Conservation (phyloP, 1,140 invertebrate genomes). For the Atta colombica region DNA sequence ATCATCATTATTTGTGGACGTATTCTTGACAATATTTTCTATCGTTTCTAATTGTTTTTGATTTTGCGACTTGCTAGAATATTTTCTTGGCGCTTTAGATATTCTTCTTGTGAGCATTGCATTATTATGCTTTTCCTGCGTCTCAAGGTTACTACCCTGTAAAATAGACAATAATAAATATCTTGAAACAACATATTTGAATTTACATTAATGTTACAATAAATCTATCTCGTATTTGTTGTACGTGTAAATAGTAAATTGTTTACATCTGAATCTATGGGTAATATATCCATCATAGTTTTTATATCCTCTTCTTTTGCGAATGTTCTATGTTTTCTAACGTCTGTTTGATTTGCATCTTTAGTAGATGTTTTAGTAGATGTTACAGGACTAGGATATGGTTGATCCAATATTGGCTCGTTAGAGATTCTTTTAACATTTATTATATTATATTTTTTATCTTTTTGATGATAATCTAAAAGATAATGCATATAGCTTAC, state of each 20-base stretch:
- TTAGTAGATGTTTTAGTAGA: slow-evolving; percentile 53
- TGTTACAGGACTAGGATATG: slow-evolving; percentile 68
- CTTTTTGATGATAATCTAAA: slow-evolving; percentile 69
- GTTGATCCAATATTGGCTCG: slow-evolving; percentile 68
- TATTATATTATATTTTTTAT: slow-evolving; percentile 62
- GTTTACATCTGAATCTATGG: slow-evolving; percentile 81
- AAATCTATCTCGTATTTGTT: slow-evolving; percentile 21
- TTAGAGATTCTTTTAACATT: slow-evolving; percentile 31
- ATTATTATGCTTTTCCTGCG: slow-evolving; percentile 62
- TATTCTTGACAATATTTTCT: slow-evolving; percentile 30
- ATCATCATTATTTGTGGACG: slow-evolving; percentile 54
- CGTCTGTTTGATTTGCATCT: slow-evolving; percentile 61
- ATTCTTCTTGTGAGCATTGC: slow-evolving; percentile 56
- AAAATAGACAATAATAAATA: slow-evolving; percentile 15
- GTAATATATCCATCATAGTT: slow-evolving; percentile 84
- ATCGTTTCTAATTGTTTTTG: slow-evolving; percentile 59
- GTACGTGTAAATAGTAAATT: slow-evolving; percentile 11
- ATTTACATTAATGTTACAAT: slow-evolving; percentile 2
- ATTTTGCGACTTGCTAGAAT: slow-evolving; percentile 48
- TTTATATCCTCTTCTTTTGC: slow-evolving; percentile 83
- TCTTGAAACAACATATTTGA: slow-evolving; percentile 20
- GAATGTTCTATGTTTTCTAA: slow-evolving; percentile 62
- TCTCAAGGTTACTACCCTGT: slow-evolving; percentile 77
- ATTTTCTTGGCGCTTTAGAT: slow-evolving; percentile 49
- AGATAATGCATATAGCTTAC: not conserved